phyloP scores from a whole-genome alignment of 2,797 vertebrate genomes.

The Calcarius lapponicus region DNA sequence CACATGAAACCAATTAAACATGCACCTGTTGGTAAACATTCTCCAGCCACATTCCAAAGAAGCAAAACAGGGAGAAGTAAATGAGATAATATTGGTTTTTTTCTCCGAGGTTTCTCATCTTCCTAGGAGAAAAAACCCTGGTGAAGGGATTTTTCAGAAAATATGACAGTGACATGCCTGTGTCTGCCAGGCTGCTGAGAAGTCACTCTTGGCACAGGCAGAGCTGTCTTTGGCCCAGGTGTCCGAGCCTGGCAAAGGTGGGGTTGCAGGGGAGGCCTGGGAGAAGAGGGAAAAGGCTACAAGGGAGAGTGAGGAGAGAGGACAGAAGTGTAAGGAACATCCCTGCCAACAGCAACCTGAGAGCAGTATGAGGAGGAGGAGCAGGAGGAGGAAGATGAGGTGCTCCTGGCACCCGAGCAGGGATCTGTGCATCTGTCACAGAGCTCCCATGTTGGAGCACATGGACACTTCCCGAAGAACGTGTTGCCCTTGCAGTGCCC shows the following conservation, averaged over 20 bases:
- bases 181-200: not conserved
- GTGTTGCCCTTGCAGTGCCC: rapidly evolving
- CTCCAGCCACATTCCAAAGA: too few species aligned
- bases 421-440: not conserved
- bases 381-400: not conserved
- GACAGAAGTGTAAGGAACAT: not conserved
- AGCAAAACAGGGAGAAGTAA: too few species aligned
- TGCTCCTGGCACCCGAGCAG: not conserved
- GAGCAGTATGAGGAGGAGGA: too few species aligned
- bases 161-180: not conserved
- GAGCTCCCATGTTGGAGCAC: not conserved
- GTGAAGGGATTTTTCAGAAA: too few species aligned
- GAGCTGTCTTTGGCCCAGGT: not conserved
- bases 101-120: too few species aligned
- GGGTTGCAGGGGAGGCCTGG: not conserved
- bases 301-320: not conserved
- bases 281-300: not conserved
- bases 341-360: not conserved
- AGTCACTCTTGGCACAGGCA: not conserved
- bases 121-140: too few species aligned
- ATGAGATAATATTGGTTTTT: too few species aligned
- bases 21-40: too few species aligned
- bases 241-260: not conserved
- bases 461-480: not conserved
- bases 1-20: too few species aligned